Base-by-base conservation (phyloP, 2,797 vertebrate species). In the Squalus acanthias region DNA sequence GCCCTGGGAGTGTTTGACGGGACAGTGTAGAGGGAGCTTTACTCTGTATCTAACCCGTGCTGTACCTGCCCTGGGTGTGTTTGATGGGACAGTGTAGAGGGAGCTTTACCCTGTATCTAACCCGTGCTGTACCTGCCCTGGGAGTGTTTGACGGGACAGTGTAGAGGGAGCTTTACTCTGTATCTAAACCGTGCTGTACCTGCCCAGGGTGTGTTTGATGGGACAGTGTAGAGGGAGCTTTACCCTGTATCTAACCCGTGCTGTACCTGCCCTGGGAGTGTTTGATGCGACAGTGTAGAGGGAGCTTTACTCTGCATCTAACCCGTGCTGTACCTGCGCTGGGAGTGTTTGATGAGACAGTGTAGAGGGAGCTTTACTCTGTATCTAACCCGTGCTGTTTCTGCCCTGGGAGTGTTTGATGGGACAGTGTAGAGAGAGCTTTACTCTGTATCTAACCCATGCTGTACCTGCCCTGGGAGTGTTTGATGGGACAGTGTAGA, bases 51-150 rank as follows among this genome's bases (percentile, higher is more conserved):
- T 82, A 39, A 39, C 76, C 76, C 13, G n/a, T 82, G n/a, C n/a
- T 82, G 76, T 82, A 15, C 76, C 76, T 82, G 76, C 15, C n/a
- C 76, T 82, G 76, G 76, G 76, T 17, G 13, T 82, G 76, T 82
- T 39, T 39, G 13, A 79, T 79, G 76, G 76, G 76, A 79, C 76
- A 79, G 76, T 79, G 76, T 39, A 79, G 76, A 79, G 76, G 76
- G 76, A 79, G 76, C 76, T 79, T 79, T 79, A 79, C n/a, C 39
- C 76, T 79, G 76, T 79, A 79, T 79, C 76, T 79, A n/a, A 17
- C 76, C n/a, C 1, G n/a, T 82, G 76, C n/a, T 82, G 76, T 82
- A 4, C 33, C 76, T 82, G 76, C 4, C n/a, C 76, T 82, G n/a
- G 13, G 76, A 82, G n/a, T 5, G 15, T 82, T 39, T 82, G 15